These are phyloP conservation scores for Penaeus japonicus DNA, from an alignment of 1,140 invertebrate genomes.

Conservation along the genomic window DNA sequence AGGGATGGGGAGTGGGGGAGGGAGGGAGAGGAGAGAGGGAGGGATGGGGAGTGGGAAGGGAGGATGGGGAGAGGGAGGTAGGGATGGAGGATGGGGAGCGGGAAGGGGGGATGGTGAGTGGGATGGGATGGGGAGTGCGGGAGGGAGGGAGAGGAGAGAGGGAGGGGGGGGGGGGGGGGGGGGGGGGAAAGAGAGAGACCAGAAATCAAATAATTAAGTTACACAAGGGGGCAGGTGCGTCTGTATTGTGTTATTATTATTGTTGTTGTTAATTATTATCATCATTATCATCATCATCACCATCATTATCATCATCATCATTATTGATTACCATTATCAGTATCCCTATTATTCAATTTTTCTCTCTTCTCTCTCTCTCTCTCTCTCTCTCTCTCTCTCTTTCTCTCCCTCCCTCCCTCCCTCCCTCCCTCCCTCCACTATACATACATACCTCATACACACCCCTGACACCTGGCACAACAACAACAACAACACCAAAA, in stretches of 20 bases:
- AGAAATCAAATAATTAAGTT: too few relatives aligned
- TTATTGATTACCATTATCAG: too few relatives aligned
- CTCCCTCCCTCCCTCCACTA: not conserved
- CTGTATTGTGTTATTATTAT: too few relatives aligned
- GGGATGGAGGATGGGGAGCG: not conserved
- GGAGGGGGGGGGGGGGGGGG: too few relatives aligned
- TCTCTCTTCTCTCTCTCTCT: constrained; percentile 18
- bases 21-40: not conserved
- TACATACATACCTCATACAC: not conserved
- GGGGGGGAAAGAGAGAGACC: too few relatives aligned
- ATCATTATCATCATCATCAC: too few relatives aligned
- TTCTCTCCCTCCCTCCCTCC: constrained; percentile 29
- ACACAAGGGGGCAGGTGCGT: too few relatives aligned
- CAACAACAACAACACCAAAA: too few relatives aligned
- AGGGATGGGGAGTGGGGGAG: too few relatives aligned
- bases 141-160: not conserved
- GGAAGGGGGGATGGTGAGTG: not conserved
- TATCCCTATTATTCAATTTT: not conserved
- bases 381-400: constrained; percentile 39
- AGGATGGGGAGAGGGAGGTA: not conserved
- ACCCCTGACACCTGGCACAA: too few relatives aligned
- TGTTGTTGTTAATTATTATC: too few relatives aligned
- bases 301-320: too few relatives aligned
- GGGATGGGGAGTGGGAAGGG: not conserved
- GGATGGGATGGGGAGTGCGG: not conserved